Evolutionary conservation across 2,113 vertebrate genomes (phyloP).

Genomic region (Lamprologus callipterus): DNA sequence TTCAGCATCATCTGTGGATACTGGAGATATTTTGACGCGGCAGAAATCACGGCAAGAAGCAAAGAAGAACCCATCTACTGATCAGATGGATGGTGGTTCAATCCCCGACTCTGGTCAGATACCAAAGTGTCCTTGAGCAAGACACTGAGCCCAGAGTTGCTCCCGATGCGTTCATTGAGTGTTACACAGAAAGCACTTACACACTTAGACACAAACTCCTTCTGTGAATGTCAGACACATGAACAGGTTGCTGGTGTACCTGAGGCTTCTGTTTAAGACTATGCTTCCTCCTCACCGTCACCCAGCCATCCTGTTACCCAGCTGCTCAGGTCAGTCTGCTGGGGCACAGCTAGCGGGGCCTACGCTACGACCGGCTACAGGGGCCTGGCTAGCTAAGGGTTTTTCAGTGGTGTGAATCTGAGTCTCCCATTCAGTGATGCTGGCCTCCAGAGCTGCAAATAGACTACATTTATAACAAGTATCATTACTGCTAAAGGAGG

Average conservation of each 20-base stretch:
- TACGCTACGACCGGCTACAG: accelerated
- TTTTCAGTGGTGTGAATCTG: neutral
- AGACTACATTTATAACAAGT: accelerated
- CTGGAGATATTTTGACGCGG: neutral
- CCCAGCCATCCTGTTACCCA: neutral
- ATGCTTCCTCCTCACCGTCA: neutral
- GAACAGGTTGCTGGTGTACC: neutral
- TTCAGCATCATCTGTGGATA: neutral
- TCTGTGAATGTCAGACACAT: neutral
- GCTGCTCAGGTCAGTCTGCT: neutral
- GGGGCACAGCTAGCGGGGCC: accelerated
- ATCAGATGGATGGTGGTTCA: neutral
- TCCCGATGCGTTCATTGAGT: accelerated
- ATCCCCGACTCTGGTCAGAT: neutral
- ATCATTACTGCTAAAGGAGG: neutral
- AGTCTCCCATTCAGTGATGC: neutral
- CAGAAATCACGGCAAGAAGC: neutral
- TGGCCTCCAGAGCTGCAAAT: neutral
- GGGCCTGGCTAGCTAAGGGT: neutral
- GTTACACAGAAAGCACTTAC: neutral
- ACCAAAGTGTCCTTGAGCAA: neutral
- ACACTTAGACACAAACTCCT: neutral
- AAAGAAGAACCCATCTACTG: neutral
- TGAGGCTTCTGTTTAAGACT: neutral
- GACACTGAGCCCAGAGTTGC: neutral